Evolutionary conservation across 2,113 vertebrate genomes (phyloP).

Genomic region (Actenoides lindsayi): DNA sequence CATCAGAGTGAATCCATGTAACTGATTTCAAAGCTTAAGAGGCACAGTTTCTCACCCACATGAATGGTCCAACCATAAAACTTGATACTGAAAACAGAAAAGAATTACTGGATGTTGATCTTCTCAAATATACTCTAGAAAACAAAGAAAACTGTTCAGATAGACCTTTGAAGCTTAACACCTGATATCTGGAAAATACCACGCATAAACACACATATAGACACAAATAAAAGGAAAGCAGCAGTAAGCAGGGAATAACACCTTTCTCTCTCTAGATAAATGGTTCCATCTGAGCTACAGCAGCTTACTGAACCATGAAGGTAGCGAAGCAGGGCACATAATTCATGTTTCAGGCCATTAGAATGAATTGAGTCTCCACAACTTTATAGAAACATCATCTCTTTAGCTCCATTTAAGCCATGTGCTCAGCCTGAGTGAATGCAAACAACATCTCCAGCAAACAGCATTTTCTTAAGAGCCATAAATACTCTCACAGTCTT

Average conservation of each 20-base stretch:
- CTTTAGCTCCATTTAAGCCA: conserved; percentile 47
- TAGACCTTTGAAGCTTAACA: not conserved
- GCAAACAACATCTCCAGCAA: conserved; percentile 33
- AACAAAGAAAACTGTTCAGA: not conserved
- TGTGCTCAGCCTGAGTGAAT: conserved; percentile 17
- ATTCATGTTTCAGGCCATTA: conserved; percentile 43
- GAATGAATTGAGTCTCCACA: conserved; percentile 44
- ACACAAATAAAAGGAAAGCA: conserved; percentile 1
- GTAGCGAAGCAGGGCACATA: conserved; percentile 42
- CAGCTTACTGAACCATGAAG: conserved; percentile 36
- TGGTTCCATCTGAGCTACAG: conserved; percentile 4
- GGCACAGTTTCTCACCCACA: not conserved
- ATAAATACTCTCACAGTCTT: not conserved
- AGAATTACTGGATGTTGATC: not conserved
- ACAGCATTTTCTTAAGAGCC: conserved; percentile 10
- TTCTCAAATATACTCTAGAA: not conserved
- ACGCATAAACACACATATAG: not conserved
- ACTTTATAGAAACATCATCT: conserved; percentile 56
- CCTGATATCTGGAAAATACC: not conserved
- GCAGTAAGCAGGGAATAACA: not conserved
- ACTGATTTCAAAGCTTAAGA: not conserved
- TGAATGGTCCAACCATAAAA: not conserved
- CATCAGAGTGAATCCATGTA: not conserved
- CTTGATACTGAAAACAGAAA: not conserved
- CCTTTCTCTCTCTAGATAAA: conserved; percentile 22